Evolutionary conservation across 2,113 vertebrate genomes (phyloP).

Genomic region (Synodontis membranacea): DNA sequence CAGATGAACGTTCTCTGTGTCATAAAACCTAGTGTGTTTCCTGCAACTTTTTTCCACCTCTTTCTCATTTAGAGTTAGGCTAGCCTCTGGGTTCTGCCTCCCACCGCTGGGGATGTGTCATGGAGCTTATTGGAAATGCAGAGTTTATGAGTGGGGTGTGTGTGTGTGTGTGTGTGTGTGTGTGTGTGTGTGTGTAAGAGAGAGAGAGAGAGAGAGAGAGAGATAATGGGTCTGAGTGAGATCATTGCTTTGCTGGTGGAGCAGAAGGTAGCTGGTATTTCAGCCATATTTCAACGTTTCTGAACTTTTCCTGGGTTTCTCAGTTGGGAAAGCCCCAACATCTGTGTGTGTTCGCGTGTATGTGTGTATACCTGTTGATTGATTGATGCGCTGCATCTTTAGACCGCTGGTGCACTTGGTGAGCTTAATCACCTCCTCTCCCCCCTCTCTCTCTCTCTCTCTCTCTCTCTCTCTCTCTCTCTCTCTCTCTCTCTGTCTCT

Average conservation of each 20-base stretch:
- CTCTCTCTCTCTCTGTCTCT: neutral
- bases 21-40: neutral
- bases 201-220: conserved; percentile 29
- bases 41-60: neutral
- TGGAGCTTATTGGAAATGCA: conserved; percentile 43
- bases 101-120: conserved; percentile 31
- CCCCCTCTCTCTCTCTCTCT: neutral
- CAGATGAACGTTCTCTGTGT: neutral
- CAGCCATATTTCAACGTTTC: conserved; percentile 59
- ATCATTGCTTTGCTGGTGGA: conserved; percentile 57
- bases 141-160: conserved; percentile 38
- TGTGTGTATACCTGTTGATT: conserved; percentile 28
- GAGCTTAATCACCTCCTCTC: neutral
- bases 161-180: conserved; percentile 18
- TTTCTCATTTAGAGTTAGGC: neutral
- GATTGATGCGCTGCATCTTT: conserved; percentile 42
- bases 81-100: neutral
- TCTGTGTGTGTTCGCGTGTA: neutral
- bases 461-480: neutral
- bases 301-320: conserved; percentile 31
- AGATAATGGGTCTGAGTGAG: conserved; percentile 32
- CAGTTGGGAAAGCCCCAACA: conserved; percentile 26
- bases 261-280: conserved; percentile 62
- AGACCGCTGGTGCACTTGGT: conserved; percentile 30
- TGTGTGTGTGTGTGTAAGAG: neutral